A percentile compares a stretch with the other conserved stretches of the same genome.
phyloP scores from a whole-genome alignment of 2,797 vertebrate genomes.

The Acipenser oxyrinchus region DNA sequence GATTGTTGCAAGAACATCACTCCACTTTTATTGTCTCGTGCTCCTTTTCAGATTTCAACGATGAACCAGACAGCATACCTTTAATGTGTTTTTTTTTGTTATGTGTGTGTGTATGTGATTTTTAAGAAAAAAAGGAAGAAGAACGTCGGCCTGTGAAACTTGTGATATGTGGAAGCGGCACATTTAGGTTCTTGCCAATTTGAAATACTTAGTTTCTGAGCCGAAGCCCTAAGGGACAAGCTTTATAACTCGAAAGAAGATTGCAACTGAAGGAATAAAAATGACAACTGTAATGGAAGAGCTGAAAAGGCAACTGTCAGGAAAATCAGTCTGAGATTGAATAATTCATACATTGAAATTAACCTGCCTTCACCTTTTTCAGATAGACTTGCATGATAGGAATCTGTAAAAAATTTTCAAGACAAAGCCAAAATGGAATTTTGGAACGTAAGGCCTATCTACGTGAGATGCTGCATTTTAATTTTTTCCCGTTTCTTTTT shows the following conservation, averaged over 20 bases:
- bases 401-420: slow-evolving; percentile 70
- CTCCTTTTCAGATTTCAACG: slow-evolving; percentile 8
- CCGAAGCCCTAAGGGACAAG: slow-evolving; percentile 71
- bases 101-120: slow-evolving; percentile 34
- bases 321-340: slow-evolving; percentile 61
- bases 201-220: slow-evolving; percentile 59
- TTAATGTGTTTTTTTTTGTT: slow-evolving; percentile 29
- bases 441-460: slow-evolving; percentile 18
- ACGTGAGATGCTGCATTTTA: not conserved
- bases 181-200: slow-evolving; percentile 52
- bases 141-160: slow-evolving; percentile 49
- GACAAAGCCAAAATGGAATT: slow-evolving; percentile 69
- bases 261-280: slow-evolving; percentile 84
- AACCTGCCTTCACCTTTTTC: slow-evolving; percentile 76
- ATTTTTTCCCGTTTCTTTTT: not conserved
- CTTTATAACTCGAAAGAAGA: slow-evolving; percentile 68
- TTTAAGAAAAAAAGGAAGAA: slow-evolving; percentile 40
- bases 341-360: slow-evolving; percentile 86
- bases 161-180: slow-evolving; percentile 46
- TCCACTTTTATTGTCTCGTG: not conserved
- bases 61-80: slow-evolving; percentile 32
- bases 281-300: slow-evolving; percentile 81
- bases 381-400: slow-evolving; percentile 69
- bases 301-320: slow-evolving; percentile 76
- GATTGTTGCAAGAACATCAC: slow-evolving; percentile 35